Base-by-base conservation (phyloP, 2,888 invertebrate genomes). In the Lordiphosa fenestrarum region DNA sequence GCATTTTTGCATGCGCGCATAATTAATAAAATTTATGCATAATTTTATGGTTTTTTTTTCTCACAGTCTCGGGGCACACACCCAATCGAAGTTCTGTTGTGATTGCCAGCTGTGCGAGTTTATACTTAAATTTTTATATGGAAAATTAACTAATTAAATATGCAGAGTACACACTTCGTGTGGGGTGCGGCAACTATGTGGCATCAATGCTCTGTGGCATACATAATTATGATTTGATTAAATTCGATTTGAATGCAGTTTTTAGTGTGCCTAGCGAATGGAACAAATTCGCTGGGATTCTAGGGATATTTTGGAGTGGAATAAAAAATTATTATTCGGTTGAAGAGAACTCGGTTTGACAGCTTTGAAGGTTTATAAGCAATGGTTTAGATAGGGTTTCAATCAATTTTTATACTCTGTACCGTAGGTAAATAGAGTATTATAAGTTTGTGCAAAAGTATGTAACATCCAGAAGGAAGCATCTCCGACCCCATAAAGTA, bases 81-180 rank as follows among this genome's bases (percentile, higher is more conserved):
- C 41, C n/a, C 15, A 47, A 47, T 19, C 44, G 44, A 40, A 41
- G 40, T 12, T 35, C 13, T 19, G 23, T 41, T 33, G 46, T n/a
- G 25, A 13, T 15, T 15, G 37, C 37, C 39, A 33, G 35, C 52
- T 36, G 21, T 25, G 23, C 35, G 37, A 39, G 36, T 48, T 15
- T 47, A 9, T 47, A 48, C 38, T 42, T 44, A 15, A 4, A 25
- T 25, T 25, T 25, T 5, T 13, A 42, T 61, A 70, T 71, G 63
- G 64, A 51, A 80, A 80, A 74, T 70, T 62, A 66, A 61, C 62
- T 74, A 77, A 78, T 78, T 69, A 72, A 66, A 62, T 73, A 81
- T 81, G 67, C 78, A 69, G 58, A 47, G 60, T 62, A 56, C 70
- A 67, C 15, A 44, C 30, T 15, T 35, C 46, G 35, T 36, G 42